These are phyloP conservation scores for Oriolus oriolus DNA, from an alignment of 2,113 vertebrate genomes.

Conservation along the genomic window DNA sequence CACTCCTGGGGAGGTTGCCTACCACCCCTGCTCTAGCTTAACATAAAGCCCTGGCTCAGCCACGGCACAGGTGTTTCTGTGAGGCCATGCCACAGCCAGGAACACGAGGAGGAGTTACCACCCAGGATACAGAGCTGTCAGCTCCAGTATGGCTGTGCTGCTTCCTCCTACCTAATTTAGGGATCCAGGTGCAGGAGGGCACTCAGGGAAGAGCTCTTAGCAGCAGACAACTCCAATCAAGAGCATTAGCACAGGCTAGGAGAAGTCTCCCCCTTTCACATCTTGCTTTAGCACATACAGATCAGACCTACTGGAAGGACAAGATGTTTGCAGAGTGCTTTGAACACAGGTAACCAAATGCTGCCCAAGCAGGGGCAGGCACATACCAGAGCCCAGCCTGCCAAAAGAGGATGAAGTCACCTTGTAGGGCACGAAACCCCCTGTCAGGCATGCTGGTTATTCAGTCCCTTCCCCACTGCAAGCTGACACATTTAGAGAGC, in stretches of 20 bases:
- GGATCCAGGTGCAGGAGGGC: background rate
- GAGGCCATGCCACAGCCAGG: background rate
- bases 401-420: background rate
- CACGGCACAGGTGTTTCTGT: background rate
- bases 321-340: background rate
- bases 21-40: background rate
- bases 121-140: background rate
- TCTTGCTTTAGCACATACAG: fast-evolving
- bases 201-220: background rate
- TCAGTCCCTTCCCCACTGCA: background rate
- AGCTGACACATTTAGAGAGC: background rate
- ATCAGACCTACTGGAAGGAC: background rate
- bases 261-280: background rate
- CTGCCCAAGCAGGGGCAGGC: background rate
- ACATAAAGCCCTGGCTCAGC: background rate
- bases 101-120: background rate
- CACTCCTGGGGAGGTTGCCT: background rate
- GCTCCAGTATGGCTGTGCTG: background rate
- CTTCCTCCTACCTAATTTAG: background rate
- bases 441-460: fast-evolving
- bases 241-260: background rate
- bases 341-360: background rate
- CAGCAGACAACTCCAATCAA: background rate
- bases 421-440: fast-evolving
- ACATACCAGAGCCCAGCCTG: background rate